A percentile compares a stretch with the other conserved stretches of the same genome.
These are phyloP conservation scores for Petroica traversi DNA, from an alignment of 2,113 vertebrate species.

Conservation along the genomic window DNA sequence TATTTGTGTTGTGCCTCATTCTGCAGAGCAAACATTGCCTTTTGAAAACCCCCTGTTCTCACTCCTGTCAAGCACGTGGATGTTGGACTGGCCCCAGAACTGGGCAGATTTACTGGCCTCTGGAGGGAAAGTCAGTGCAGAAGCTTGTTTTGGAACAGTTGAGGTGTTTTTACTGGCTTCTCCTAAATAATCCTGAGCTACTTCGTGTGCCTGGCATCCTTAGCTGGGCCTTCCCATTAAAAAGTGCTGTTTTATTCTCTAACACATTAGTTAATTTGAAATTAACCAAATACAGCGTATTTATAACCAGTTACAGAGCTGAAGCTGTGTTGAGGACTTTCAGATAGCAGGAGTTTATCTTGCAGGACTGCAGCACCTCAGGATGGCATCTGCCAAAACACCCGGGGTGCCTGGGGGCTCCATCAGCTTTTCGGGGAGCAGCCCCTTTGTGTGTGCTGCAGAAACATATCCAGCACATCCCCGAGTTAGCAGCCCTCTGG, in stretches of 20 bases:
- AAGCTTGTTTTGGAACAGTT: neutral
- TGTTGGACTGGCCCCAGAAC: neutral
- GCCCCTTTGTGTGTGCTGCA: neutral
- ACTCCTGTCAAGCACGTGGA: neutral
- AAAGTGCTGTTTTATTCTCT: neutral
- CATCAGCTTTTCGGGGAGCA: neutral
- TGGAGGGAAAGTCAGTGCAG: neutral
- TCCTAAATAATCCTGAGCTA: neutral
- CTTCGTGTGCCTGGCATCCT: neutral
- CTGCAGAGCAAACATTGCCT: neutral
- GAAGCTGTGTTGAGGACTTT: neutral
- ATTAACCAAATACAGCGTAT: neutral
- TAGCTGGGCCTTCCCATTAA: neutral
- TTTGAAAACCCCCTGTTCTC: neutral
- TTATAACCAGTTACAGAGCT: neutral
- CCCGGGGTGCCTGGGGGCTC: fast-evolving
- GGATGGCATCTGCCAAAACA: neutral
- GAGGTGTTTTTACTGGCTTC: neutral
- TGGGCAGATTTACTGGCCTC: neutral
- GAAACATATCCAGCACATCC: neutral
- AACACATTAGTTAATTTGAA: neutral
- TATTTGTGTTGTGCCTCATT: neutral
- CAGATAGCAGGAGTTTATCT: neutral
- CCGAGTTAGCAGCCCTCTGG: neutral
- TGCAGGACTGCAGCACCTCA: neutral